Evolutionary conservation across 2,888 invertebrate species (phyloP), one percentile per base, ranked within the genome.

Genomic region (Acanthoscelides obtectus): DNA sequence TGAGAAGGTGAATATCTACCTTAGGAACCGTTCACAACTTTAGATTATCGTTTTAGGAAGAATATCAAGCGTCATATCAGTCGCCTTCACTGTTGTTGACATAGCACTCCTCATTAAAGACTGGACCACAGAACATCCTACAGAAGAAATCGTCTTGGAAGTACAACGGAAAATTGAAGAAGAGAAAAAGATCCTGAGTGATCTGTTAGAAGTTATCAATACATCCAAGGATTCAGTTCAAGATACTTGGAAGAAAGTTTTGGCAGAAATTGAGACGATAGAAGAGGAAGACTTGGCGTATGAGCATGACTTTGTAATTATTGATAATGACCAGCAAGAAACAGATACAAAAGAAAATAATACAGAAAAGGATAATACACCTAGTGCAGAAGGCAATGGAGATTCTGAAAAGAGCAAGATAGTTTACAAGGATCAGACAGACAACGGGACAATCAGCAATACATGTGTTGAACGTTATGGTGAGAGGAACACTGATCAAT

Each of bases 121-220:
- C 70, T 73, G 77, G 75, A 74, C 70, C 20, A 77, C 74, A n/a
- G 77, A 79, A 25, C 78, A 79, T 74, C 78, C 78, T 0, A 77
- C 78, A 3, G 71, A 76, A n/a, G 78, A 79, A 64, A 67, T 77
- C 27, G 75, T 79, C 22, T 71, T 72, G 21, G 76, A 79, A 65
- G 74, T 75, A 45, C 68, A 74, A 22, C 71, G 65, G 22, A 73
- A 77, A 72, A 70, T 78, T 68, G 70, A 75, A 69, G 75, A 77
- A 68, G 76, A 78, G 70, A 72, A 72, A 68, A 69, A 70, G 2
- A 72, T 77, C 25, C 70, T 78, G 20, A n/a, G 65, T 20, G 76
- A 77, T 25, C 70, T 79, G 3, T 66, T 77, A 22, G 75, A 73
- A 64, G 75, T 79, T 27, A 70, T 79, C 20, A 71, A 75, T 63